A percentile compares a stretch with the other conserved stretches of the same genome.
phyloP scores from a whole-genome alignment of 1,140 invertebrate genomes.

The Heliconius hermathena region DNA sequence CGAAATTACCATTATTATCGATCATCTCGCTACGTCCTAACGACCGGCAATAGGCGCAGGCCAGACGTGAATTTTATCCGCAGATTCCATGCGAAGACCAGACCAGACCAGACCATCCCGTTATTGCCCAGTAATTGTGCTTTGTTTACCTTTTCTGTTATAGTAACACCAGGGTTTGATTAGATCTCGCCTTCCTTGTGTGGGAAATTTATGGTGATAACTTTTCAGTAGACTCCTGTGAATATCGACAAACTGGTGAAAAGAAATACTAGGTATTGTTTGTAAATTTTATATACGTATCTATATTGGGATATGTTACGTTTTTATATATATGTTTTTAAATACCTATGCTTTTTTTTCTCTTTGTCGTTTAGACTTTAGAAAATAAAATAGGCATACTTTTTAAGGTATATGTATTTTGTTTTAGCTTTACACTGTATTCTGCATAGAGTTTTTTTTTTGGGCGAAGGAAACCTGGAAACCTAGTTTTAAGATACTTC shows the following conservation, averaged over 20 bases:
- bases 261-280: not conserved
- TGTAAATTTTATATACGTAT: not conserved
- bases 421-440: too few relatives aligned
- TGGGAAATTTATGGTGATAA: slow-evolving; percentile 21
- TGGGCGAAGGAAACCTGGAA: too few relatives aligned
- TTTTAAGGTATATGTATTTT: too few relatives aligned
- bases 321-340: not conserved
- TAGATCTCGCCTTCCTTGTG: slow-evolving; percentile 19
- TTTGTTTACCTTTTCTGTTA: slow-evolving; percentile 38
- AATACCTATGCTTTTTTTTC: not conserved
- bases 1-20: slow-evolving; percentile 80
- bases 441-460: too few relatives aligned
- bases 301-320: not conserved
- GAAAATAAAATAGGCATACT: too few relatives aligned
- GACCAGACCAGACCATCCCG: slow-evolving; percentile 12
- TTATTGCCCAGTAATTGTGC: slow-evolving; percentile 34
- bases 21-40: slow-evolving; percentile 73
- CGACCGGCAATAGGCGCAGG: slow-evolving; percentile 68
- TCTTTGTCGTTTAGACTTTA: not conserved
- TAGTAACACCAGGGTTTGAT: slow-evolving; percentile 28
- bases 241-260: not conserved
- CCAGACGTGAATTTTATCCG: slow-evolving; percentile 39
- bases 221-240: not conserved
- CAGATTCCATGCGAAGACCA: slow-evolving; percentile 28
- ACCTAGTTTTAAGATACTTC: too few relatives aligned